Base-by-base conservation (phyloP, 1,140 invertebrate genomes). In the Hyphantria cunea region DNA sequence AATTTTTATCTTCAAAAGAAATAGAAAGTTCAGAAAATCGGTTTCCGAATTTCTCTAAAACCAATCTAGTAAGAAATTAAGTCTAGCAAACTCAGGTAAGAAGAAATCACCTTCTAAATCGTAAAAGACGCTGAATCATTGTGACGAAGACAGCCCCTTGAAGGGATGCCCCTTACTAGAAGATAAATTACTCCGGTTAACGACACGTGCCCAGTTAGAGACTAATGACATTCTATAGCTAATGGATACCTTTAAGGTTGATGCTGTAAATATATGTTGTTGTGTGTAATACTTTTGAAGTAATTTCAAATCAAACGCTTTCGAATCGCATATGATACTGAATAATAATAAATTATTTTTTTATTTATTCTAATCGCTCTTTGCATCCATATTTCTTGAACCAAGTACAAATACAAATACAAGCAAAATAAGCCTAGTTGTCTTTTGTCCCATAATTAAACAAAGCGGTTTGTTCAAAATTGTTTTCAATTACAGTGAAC, bases 141-240 rank as follows among this genome's bases (percentile, higher is more conserved):
- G 10, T 6, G 32, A 51, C 49, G 13, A 33, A 33, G 13, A 51
- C 34, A 34, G 12, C 33, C 49, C 34, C 34, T 51, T 51, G 49
- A 51, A 37, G 33, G 33, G 49, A 13, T 12, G 31, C 34, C 49
- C 32, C 12, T 51, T 33, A n/a, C 6, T n/a, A 9, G n/a, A 51
- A 51, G 49, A 51, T 51, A 51, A 51, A 51, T 51, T 37, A 34
- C 32, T 32, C 10, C 14, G n/a, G 32, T 32, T 8, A 51, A 34
- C n/a, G 32, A 51, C 25, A 51, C 32, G 12, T 7, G 12, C 33
- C 6, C 32, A 10, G 14, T 48, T 5, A 34, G 49, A 34, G 31
- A 34, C 14, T 33, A 31, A 34, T 32, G 13, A 5, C 34, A 10
- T 51, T 33, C 12, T 51, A 34, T 3, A 37, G 8, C 11, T 37